phyloP scores from a whole-genome alignment of 2,113 vertebrate genomes.

The Bos taurus region DNA sequence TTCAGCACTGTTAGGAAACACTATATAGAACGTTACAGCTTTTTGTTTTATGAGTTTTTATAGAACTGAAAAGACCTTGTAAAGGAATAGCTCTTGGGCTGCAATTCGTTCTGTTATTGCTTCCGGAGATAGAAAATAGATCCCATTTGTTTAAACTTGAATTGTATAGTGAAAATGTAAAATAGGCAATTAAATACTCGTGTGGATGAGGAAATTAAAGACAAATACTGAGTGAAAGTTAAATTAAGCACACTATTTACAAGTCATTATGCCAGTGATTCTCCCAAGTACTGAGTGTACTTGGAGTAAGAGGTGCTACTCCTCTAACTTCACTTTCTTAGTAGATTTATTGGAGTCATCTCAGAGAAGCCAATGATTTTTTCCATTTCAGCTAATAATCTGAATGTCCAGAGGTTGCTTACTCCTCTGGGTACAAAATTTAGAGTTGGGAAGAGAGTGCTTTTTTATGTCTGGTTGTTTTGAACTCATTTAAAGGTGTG shows the following conservation, averaged over 20 bases:
- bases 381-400: background rate
- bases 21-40: background rate
- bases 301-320: background rate
- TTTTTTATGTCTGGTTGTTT: background rate
- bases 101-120: constrained; percentile 61
- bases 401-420: background rate
- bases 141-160: constrained; percentile 58
- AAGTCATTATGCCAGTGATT: background rate
- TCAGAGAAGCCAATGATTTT: background rate
- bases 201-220: constrained; percentile 57
- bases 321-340: background rate
- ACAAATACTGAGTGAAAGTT: constrained; percentile 39
- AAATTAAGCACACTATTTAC: constrained; percentile 10
- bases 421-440: background rate
- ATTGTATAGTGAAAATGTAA: constrained; percentile 69
- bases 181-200: constrained; percentile 47
- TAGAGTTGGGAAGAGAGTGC: background rate
- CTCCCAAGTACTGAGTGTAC: background rate
- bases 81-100: constrained; percentile 41
- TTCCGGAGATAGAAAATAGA: constrained; percentile 41
- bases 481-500: background rate
- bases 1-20: background rate
- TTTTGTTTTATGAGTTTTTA: constrained; percentile 42
- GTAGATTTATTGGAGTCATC: background rate
- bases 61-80: constrained; percentile 46